Evolutionary conservation across 2,113 vertebrate species (phyloP), one percentile per base, ranked within the genome.

Genomic region (Malaclemys terrapin): DNA sequence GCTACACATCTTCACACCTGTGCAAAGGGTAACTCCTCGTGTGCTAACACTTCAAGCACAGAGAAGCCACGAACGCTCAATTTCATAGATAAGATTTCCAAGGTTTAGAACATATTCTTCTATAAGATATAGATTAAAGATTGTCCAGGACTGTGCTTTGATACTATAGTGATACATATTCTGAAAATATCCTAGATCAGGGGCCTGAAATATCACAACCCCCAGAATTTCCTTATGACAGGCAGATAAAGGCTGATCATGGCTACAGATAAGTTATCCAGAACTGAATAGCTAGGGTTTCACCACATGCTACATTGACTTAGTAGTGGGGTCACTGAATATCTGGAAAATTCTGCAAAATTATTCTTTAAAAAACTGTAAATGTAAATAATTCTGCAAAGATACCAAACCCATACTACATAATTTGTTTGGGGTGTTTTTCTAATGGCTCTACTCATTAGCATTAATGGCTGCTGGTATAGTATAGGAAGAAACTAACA

Each of bases 51-150:
- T 88, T 89, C 2, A 87, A 90, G 79, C 69, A 87, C 2, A 2
- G 42, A 85, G 93, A 96, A 91, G 19, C 17, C 56, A 78, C 57
- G 84, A 85, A 47, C 12, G 4, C 29, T 84, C 90, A 69, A 88
- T 85, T 59, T 85, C 38, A 65, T 35, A 96, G 89, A 90, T 42
- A 12, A 88, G 10, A 47, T 82, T 85, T 86, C 42, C 10, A 53
- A 27, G 9, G 22, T 50, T 76, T 72, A 50, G 22, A 62, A 7
- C 80, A 93, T 50, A 62, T 56, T 89, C 42, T 69, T 27, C 87
- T 62, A 89, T 87, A 87, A 78, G 0, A 0, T 52, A 49, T 62
- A 59, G 20, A 82, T 80, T 76, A 90, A 94, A 90, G 27, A 81
- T 76, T 90, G 90, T 2, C 1, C 10, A 69, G 80, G 84, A 69